Percentiles rank a stretch among this genome's conserved stretches.
Evolutionary conservation across 2,888 invertebrate species (phyloP).

Genomic region (Brenthis hecate): DNA sequence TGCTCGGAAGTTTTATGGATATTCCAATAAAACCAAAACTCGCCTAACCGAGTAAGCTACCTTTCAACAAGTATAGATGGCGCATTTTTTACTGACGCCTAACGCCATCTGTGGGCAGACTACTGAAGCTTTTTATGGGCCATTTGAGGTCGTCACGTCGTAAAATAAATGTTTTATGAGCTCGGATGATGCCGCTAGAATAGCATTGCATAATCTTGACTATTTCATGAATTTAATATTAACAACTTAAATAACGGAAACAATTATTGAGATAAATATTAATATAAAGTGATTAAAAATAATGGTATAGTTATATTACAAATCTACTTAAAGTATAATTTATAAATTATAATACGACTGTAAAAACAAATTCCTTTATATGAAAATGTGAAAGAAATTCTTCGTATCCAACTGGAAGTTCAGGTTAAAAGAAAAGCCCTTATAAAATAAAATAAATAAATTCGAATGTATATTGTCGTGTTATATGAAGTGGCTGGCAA

Average conservation of each 20-base stretch:
- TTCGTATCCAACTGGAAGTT: slow-evolving; percentile 7
- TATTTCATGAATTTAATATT: slow-evolving; percentile 32
- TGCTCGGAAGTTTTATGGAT: slow-evolving; percentile 77
- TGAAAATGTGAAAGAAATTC: not conserved
- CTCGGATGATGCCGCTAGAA: slow-evolving; percentile 76
- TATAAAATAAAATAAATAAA: slow-evolving; percentile 46
- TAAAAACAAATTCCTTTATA: not conserved
- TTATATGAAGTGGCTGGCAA: slow-evolving; percentile 72
- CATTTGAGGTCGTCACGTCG: slow-evolving; percentile 72
- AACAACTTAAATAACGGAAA: not conserved
- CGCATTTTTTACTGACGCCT: slow-evolving; percentile 52
- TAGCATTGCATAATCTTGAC: slow-evolving; percentile 47
- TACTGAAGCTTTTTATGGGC: slow-evolving; percentile 73
- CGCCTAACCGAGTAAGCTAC: slow-evolving; percentile 51
- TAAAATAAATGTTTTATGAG: slow-evolving; percentile 74
- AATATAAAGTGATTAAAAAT: not conserved
- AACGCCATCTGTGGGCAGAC: slow-evolving; percentile 74
- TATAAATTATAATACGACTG: too few relatives aligned
- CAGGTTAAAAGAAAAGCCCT: slow-evolving; percentile 24
- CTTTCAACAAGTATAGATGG: slow-evolving; percentile 63
- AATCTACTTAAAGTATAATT: too few relatives aligned
- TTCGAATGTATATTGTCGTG: slow-evolving; percentile 66
- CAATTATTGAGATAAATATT: not conserved
- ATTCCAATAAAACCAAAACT: slow-evolving; percentile 77
- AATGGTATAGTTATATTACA: not conserved